Base-by-base conservation (phyloP, 2,113 vertebrate genomes). In the Spea bombifrons region DNA sequence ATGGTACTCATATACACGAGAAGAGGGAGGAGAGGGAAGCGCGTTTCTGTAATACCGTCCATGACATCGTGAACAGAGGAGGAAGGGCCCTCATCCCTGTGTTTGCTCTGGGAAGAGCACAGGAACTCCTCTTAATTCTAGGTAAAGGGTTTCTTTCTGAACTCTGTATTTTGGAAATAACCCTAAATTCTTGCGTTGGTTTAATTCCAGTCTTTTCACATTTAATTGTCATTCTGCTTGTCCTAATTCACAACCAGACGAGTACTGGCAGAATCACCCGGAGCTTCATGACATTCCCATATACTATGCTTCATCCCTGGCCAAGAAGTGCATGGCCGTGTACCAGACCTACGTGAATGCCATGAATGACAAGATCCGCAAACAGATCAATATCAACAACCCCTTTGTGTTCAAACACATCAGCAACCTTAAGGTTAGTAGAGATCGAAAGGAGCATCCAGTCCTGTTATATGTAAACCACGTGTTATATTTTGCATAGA, bases 321-420 rank as follows among this genome's bases (percentile, higher is more conserved):
- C 97, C 13, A 99, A 98, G 89, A 99, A 99, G 79, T 99, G 97
- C 77, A 99, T 99, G 97, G 96, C 97, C 0, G 97, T 99, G 73
- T 98, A 99, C 83, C 97, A 99, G 92, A 99, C 97, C 0, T 99
- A 99, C 0, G 97, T 99, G 63, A 97, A 99, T 0, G 96, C 96
- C 78, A 98, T 99, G 97, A 99, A 99, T 0, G 97, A 99, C 90
- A 99, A 99, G 84, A 99, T 99, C 84, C 96, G 96, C 85, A 99
- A 99, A 76, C 97, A 98, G 82, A 99, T 99, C 85, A 99, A 97
- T 86, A 95, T 99, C 86, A 99, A 99, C 83, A 99, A 99, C 75
- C 97, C 97, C 0, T 99, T 99, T 78, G 97, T 99, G 75, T 99
- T 99, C 89, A 99, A 99, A 83, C 97, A 99, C 81, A 99, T 99